A percentile compares a stretch with the other conserved stretches of the same genome.
These are phyloP conservation scores for Galaxias olidus DNA, from an alignment of 2,797 vertebrate species.

Conservation along the genomic window DNA sequence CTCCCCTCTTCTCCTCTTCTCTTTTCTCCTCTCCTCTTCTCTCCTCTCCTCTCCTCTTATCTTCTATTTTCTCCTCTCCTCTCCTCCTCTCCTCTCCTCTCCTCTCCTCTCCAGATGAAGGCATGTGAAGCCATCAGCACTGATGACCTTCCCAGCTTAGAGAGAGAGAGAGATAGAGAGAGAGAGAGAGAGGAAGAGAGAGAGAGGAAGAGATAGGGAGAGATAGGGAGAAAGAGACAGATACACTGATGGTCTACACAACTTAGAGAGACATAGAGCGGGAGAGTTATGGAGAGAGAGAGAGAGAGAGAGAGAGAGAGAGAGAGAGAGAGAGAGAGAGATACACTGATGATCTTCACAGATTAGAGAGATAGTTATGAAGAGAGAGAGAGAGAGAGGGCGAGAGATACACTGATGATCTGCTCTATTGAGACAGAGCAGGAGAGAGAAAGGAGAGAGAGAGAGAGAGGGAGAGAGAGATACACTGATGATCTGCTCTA, in stretches of 20 bases:
- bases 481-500: no score
- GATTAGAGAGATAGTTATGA: not conserved
- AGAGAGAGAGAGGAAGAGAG: no score
- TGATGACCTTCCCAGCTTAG: not conserved
- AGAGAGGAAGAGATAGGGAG: not conserved
- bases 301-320: not conserved
- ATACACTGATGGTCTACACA: no score
- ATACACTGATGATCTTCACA: no score
- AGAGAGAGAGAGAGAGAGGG: not conserved
- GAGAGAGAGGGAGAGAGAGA: not conserved
- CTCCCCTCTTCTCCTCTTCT: not conserved
- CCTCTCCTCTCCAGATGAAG: no score
- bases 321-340: not conserved
- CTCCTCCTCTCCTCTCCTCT: not conserved
- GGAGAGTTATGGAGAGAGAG: no score
- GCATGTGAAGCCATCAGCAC: slow-evolving; percentile 2
- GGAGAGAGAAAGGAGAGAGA: not conserved
- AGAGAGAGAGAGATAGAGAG: no score
- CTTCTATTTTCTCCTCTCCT: slow-evolving; percentile 3
- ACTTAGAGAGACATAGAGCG: not conserved
- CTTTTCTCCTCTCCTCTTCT: not conserved
- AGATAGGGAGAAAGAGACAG: not conserved
- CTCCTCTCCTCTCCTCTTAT: not conserved
- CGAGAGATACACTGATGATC: no score
- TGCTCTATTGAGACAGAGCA: no score